A percentile compares a stretch with the other conserved stretches of the same genome.
phyloP scores from a whole-genome alignment of 1,140 invertebrate species.

The Heterodera carotae region DNA sequence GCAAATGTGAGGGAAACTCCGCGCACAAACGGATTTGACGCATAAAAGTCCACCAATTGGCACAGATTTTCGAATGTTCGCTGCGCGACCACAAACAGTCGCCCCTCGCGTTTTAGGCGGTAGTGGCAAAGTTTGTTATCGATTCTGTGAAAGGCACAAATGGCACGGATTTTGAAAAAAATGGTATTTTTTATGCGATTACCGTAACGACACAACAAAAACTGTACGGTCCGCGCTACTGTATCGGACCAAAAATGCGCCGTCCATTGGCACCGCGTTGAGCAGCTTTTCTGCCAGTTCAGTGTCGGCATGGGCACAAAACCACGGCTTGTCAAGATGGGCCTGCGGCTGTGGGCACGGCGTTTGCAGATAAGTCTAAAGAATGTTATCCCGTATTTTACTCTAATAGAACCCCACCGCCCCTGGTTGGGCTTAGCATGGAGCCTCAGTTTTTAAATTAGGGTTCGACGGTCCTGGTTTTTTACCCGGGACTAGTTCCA shows the following conservation, averaged over 20 bases:
- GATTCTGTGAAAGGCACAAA: conserved; percentile 43
- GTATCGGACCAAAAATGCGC: conserved; percentile 61
- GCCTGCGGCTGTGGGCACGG: conserved; percentile 64
- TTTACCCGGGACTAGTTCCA: too few relatives aligned
- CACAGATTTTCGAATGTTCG: conserved; percentile 64
- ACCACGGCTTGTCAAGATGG: conserved; percentile 63
- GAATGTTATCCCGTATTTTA: too few relatives aligned
- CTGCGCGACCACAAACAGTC: conserved; percentile 64
- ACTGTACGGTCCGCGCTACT: conserved; percentile 56
- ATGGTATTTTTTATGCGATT: too few relatives aligned
- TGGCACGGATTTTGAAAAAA: conserved; percentile 12
- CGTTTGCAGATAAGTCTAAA: conserved; percentile 42
- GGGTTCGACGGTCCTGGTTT: too few relatives aligned
- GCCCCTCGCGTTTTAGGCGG: conserved; percentile 62
- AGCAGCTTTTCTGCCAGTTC: conserved; percentile 59
- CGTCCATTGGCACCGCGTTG: conserved; percentile 57
- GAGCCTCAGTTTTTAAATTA: too few relatives aligned
- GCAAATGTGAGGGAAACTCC: conserved; percentile 61
- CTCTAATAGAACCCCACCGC: too few relatives aligned
- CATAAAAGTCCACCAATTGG: conserved; percentile 63
- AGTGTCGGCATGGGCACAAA: conserved; percentile 55
- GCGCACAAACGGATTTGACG: conserved; percentile 55
- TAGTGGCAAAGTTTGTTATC: conserved; percentile 63
- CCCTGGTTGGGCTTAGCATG: too few relatives aligned
- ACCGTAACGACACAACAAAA: conserved; percentile 61